A percentile compares a stretch with the other conserved stretches of the same genome.
Conservation (phyloP, 2,113 vertebrate species). For the Urocynchramus pylzowi region DNA sequence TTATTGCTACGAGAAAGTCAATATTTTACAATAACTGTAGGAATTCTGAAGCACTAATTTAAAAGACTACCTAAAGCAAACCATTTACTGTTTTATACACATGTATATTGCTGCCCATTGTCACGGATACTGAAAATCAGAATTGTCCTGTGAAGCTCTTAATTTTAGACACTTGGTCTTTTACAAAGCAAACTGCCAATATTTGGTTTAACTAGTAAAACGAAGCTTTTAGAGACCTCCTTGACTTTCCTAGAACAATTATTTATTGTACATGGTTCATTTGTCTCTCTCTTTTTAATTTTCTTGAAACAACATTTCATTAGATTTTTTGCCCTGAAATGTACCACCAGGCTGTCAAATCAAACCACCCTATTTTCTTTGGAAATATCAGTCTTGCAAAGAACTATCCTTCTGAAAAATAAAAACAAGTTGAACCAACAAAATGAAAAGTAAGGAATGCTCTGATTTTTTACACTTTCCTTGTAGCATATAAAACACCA, state of each 20-base stretch:
- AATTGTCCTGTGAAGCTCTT: not conserved
- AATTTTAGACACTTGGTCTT: constrained; percentile 27
- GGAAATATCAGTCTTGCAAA: not conserved
- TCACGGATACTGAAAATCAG: constrained; percentile 12
- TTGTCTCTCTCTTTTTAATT: constrained; percentile 15
- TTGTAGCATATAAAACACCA: not conserved
- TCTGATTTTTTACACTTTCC: not conserved
- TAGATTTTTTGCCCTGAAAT: constrained; percentile 6
- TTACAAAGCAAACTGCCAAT: constrained; percentile 26
- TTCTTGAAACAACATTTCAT: constrained; percentile 35
- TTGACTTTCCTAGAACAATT: constrained; percentile 10
- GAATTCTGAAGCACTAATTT: constrained; percentile 59
- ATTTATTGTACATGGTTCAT: constrained; percentile 7
- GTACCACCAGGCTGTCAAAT: not conserved
- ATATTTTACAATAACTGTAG: constrained; percentile 70
- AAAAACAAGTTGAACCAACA: not conserved
- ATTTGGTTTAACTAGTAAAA: constrained; percentile 42
- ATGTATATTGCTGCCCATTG: constrained; percentile 35
- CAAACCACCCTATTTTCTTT: not conserved
- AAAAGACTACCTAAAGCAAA: constrained; percentile 58
- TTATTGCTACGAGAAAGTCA: constrained; percentile 67
- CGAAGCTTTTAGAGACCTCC: constrained; percentile 39
- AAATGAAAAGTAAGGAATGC: not conserved
- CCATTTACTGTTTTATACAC: constrained; percentile 47
- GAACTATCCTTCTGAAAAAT: not conserved